Evolutionary conservation across 2,888 invertebrate genomes (phyloP).

Genomic region (Athalia cordata): DNA sequence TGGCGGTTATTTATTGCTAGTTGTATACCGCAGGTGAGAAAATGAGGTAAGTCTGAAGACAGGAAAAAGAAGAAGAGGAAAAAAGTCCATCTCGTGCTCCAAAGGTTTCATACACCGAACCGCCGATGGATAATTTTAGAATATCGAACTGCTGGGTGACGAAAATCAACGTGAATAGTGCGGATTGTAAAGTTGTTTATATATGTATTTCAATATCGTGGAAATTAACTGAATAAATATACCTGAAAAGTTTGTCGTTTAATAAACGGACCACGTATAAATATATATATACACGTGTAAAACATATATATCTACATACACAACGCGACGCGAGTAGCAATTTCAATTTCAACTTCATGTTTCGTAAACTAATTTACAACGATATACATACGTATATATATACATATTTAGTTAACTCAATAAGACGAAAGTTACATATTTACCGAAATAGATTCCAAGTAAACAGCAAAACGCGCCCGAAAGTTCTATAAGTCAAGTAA

Average conservation of each 20-base stretch:
- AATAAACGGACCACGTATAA: too few species aligned
- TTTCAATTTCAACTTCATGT: constrained; percentile 15
- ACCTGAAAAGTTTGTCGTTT: neutral
- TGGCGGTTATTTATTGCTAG: constrained; percentile 72
- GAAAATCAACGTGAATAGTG: too few species aligned
- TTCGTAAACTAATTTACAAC: constrained; percentile 24
- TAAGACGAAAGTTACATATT: constrained; percentile 38
- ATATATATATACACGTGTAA: neutral
- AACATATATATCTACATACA: neutral
- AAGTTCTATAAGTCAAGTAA: constrained; percentile 35
- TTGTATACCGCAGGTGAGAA: constrained; percentile 69
- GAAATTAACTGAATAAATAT: neutral
- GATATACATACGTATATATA: neutral
- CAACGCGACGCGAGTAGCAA: neutral
- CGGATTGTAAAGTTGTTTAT: too few species aligned
- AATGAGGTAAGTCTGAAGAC: constrained; percentile 48
- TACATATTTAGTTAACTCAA: constrained; percentile 37
- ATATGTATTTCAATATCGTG: neutral
- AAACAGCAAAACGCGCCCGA: constrained; percentile 15
- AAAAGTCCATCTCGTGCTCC: neutral
- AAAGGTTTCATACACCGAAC: too few species aligned
- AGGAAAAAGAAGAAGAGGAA: too few species aligned
- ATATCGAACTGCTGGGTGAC: too few species aligned
- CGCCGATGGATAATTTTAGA: too few species aligned
- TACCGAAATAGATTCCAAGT: constrained; percentile 21